phyloP scores from a whole-genome alignment of 2,888 invertebrate genomes.

The Polyploca ridens region DNA sequence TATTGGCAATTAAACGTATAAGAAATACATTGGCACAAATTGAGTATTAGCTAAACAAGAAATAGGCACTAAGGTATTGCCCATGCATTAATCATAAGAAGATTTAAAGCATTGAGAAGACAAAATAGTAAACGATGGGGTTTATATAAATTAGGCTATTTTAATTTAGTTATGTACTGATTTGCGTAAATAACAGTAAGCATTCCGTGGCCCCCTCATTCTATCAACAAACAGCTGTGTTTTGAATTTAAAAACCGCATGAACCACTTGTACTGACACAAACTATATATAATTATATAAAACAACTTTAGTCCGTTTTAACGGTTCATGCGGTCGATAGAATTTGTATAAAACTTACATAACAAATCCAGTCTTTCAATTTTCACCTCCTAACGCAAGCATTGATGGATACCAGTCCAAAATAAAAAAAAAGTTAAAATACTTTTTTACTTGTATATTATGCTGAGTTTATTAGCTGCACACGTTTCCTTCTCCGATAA shows the following conservation, averaged over 20 bases:
- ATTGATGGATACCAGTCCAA: neutral
- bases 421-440: no score
- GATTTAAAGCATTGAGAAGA: neutral
- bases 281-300: neutral
- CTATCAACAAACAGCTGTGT: constrained; percentile 64
- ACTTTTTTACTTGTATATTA: neutral
- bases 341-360: constrained; percentile 38
- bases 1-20: constrained; percentile 45
- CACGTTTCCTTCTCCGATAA: neutral
- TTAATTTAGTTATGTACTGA: constrained; percentile 35
- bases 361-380: constrained; percentile 49
- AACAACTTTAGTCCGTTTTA: neutral
- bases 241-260: constrained; percentile 28
- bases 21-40: constrained; percentile 67
- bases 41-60: constrained; percentile 64
- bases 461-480: neutral
- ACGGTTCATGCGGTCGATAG: constrained; percentile 18
- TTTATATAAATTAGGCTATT: constrained; percentile 9
- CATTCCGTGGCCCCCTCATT: constrained; percentile 63
- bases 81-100: constrained; percentile 23
- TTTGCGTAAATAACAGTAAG: constrained; percentile 38
- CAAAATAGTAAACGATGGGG: constrained; percentile 16
- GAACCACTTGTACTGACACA: neutral
- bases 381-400: constrained; percentile 27
- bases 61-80: constrained; percentile 46